A percentile compares a stretch with the other conserved stretches of the same genome.
Conservation (phyloP, 1,140 invertebrate species). For the Rhagoletis zephyria region DNA sequence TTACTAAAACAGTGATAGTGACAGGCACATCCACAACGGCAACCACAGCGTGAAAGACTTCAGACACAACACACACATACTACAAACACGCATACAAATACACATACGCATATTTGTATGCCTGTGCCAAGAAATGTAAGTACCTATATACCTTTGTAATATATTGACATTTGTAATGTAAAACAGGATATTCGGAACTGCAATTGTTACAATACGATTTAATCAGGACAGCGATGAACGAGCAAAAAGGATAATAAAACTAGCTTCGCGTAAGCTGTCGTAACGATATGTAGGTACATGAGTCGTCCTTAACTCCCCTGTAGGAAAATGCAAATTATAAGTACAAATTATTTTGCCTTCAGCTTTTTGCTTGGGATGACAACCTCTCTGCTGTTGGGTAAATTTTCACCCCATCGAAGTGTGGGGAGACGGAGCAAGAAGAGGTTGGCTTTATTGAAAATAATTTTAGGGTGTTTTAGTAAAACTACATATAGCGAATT, state of each 20-base stretch:
- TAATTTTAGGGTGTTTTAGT: no score
- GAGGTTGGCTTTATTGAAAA: no score
- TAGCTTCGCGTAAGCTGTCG: no score
- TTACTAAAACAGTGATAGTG: neutral
- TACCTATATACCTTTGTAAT: neutral
- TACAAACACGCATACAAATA: neutral
- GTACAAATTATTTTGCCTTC: no score
- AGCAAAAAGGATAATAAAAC: no score
- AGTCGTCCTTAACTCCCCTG: neutral
- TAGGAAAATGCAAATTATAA: neutral
- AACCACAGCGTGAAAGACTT: neutral
- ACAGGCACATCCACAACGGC: neutral
- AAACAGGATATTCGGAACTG: neutral
- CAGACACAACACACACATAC: neutral
- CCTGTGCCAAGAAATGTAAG: constrained; percentile 48
- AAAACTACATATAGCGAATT: no score
- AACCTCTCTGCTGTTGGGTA: no score
- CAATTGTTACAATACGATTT: neutral
- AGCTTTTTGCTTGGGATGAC: no score
- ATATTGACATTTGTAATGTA: neutral
- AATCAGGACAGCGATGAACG: neutral
- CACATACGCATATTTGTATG: neutral
- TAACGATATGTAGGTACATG: neutral
- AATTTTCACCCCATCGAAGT: no score
- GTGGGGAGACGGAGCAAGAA: no score